Conservation (phyloP, 2,113 vertebrate genomes). For the Paratilapia polleni region DNA sequence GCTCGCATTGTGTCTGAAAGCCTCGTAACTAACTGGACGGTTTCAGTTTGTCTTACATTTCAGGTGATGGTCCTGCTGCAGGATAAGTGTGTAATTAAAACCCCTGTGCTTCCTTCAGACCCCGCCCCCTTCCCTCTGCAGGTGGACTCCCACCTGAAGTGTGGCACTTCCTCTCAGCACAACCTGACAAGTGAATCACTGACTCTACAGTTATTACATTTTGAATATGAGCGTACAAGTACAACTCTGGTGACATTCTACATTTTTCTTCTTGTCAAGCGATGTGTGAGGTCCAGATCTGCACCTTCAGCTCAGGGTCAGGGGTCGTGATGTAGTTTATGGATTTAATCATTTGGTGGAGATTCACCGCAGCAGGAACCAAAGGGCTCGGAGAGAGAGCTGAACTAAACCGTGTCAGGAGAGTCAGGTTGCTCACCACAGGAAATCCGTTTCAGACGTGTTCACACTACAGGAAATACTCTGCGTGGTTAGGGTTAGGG, state of each 20-base stretch:
- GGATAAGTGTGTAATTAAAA: constrained; percentile 30
- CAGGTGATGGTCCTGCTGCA: constrained; percentile 1
- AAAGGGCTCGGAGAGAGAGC: background rate
- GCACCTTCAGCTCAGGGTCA: background rate
- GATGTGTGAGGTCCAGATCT: constrained; percentile 3
- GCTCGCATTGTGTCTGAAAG: background rate
- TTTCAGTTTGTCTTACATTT: background rate
- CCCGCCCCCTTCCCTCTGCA: constrained; percentile 56
- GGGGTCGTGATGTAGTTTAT: background rate
- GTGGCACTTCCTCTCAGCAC: constrained; percentile 48
- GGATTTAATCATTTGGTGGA: background rate
- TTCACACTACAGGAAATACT: background rate
- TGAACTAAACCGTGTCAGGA: too few species aligned
- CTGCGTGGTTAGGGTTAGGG: background rate
- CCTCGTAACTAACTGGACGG: background rate
- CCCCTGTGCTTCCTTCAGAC: constrained; percentile 59
- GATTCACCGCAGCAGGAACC: background rate
- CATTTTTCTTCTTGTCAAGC: constrained; percentile 17
- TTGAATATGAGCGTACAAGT: background rate
- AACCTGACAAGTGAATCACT: constrained; percentile 57
- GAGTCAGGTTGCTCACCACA: background rate
- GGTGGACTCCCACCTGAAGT: constrained; percentile 62
- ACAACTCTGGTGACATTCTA: constrained; percentile 12
- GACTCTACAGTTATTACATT: constrained; percentile 11
- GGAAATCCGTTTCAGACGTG: background rate